Evolutionary conservation across 2,797 vertebrate genomes (phyloP).

Genomic region (Balearica regulorum): DNA sequence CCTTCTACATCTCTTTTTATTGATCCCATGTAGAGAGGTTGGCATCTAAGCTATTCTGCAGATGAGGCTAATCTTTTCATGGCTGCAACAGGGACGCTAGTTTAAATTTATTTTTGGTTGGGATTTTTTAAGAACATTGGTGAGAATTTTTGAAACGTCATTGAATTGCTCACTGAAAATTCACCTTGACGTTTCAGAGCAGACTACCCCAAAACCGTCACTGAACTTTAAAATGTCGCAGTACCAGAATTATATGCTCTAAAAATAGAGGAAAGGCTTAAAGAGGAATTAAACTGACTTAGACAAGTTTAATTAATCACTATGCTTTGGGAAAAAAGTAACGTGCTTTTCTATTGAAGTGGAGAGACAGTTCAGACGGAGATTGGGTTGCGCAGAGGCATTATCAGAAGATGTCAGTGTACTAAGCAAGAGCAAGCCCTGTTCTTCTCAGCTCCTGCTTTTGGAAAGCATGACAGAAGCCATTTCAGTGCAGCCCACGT

Average conservation of each 20-base stretch:
- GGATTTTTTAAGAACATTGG: neutral
- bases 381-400: neutral
- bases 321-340: neutral
- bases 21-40: neutral
- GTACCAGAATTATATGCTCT: conserved; percentile 20
- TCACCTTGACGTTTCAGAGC: conserved; percentile 6
- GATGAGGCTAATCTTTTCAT: neutral
- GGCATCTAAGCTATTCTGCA: neutral
- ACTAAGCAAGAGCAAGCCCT: neutral
- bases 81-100: neutral
- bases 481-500: neutral
- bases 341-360: neutral
- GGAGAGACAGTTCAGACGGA: neutral
- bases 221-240: conserved; percentile 49
- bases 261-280: conserved; percentile 47
- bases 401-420: neutral
- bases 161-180: conserved; percentile 22
- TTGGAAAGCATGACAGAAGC: neutral
- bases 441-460: neutral
- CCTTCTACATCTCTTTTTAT: neutral
- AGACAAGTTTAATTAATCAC: conserved; percentile 54
- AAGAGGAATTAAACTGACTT: conserved; percentile 25
- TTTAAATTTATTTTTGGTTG: neutral
- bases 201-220: conserved; percentile 18
- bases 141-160: neutral